A percentile compares a stretch with the other conserved stretches of the same genome.
These are phyloP conservation scores for Cebidichthys violaceus DNA, from an alignment of 2,113 vertebrate genomes.

Conservation along the genomic window DNA sequence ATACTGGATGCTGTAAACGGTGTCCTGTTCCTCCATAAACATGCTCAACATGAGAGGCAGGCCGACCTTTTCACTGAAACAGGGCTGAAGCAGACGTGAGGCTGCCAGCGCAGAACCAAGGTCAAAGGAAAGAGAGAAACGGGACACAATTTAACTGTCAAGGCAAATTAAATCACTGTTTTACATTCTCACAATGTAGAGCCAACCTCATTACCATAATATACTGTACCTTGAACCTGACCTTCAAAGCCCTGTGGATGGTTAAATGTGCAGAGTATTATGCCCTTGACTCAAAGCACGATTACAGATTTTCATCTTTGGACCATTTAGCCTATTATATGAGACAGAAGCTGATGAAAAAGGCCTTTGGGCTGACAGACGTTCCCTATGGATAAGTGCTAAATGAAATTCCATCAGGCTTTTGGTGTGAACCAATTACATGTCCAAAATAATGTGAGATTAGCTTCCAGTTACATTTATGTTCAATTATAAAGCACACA, in stretches of 20 bases:
- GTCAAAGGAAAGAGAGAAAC: constrained; percentile 27
- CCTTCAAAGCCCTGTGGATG: constrained; percentile 54
- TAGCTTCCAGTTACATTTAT: constrained; percentile 20
- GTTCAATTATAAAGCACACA: constrained; percentile 25
- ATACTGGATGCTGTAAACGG: constrained; percentile 23
- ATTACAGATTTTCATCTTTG: constrained; percentile 41
- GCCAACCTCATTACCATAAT: constrained; percentile 47
- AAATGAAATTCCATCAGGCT: constrained; percentile 34
- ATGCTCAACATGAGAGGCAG: constrained; percentile 37
- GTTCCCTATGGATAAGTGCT: constrained; percentile 21
- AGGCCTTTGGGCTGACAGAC: constrained; percentile 15
- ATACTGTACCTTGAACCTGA: constrained; percentile 40
- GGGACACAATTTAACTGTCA: constrained; percentile 21
- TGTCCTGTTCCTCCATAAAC: constrained; percentile 16
- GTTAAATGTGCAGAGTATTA: constrained; percentile 28
- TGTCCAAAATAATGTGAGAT: constrained; percentile 5
- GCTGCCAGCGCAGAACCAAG: constrained; percentile 23
- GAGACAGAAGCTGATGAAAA: constrained; percentile 36
- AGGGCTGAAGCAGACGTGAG: constrained; percentile 17
- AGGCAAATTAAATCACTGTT: constrained; percentile 57
- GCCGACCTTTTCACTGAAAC: constrained; percentile 31
- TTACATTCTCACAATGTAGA: constrained; percentile 49
- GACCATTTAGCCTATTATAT: constrained; percentile 29
- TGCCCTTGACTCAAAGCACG: constrained; percentile 28
- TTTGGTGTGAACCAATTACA: constrained; percentile 50